Base-by-base conservation (phyloP, 92 coral and sea anemone genomes). In the Desmophyllum pertusum region DNA sequence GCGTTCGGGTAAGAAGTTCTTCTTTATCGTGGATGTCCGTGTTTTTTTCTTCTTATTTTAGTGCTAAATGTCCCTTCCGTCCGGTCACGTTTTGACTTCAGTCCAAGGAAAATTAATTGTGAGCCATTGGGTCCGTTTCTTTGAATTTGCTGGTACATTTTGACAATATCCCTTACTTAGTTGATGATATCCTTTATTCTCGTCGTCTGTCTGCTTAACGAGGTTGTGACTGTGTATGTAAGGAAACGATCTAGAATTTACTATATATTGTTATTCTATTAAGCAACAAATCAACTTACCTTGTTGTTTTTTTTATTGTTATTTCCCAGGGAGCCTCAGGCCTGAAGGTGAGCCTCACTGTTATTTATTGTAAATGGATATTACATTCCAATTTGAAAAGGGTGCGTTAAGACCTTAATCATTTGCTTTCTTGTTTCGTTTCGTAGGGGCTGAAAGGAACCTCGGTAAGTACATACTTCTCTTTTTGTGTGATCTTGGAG, bases 281-380 rank as follows among this genome's bases (percentile, higher is more conserved):
- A n/a, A n/a, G n/a, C n/a, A 38, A 37, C 43, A 18, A 35, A 36
- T 18, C 21, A 67, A 35, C 25, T 67, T 37, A 17, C 41, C 41
- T 35, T 65, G 36, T 37, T 50, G 4, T 50, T 80, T 25, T 69
- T 36, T 25, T 37, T 68, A 5, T 46, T 30, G 8, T 27, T 40
- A 39, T 40, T 6, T 68, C 63, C 35, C n/a, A 90, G 90, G 90
- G 90, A 13, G 77, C 83, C 70, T 9, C 73, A 0, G 90, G 90
- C 37, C 31, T 33, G 51, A 90, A 86, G 90, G 93, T 87, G 83
- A 51, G 68, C n/a, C n/a, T n/a, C n/a, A 11, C 64, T 67, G 42
- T 2, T 38, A 66, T 66, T 67, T 37, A 7, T 59, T 59, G 7
- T 3, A 5, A n/a, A 6, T 8, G 9, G 1, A 25, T 57, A 0